A percentile compares a stretch with the other conserved stretches of the same genome.
Conservation (phyloP, 2,797 vertebrate genomes). For the Sebastes minor region DNA sequence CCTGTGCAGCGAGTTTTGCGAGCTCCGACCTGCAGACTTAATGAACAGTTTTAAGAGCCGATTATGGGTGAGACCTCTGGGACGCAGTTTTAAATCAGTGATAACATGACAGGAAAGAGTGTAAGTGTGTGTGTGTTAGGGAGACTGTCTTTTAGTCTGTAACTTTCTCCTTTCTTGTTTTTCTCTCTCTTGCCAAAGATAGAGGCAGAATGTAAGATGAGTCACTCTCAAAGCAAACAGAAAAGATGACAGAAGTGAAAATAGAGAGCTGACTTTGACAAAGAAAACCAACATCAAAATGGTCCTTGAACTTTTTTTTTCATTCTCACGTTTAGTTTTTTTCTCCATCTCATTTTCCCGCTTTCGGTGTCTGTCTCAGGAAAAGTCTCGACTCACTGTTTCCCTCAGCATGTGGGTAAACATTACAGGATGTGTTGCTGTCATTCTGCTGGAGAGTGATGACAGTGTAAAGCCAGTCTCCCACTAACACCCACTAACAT, state of each 20-base stretch:
- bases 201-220: slow-evolving; percentile 33
- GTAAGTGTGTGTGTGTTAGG: too few relatives aligned
- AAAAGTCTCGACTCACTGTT: neutral
- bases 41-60: slow-evolving; percentile 18
- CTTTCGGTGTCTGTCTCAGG: neutral
- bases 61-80: slow-evolving; percentile 31
- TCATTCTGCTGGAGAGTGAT: slow-evolving; percentile 31
- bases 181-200: neutral
- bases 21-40: neutral
- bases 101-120: slow-evolving; percentile 25
- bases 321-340: neutral
- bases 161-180: too few relatives aligned
- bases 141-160: too few relatives aligned
- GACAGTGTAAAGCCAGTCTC: neutral
- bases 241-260: slow-evolving; percentile 21
- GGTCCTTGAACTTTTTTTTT: slow-evolving; percentile 1
- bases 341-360: neutral
- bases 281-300: slow-evolving; percentile 23
- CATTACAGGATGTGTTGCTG: neutral
- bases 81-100: slow-evolving; percentile 49
- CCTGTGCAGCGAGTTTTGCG: neutral
- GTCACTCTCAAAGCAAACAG: slow-evolving; percentile 17
- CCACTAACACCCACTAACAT: too few relatives aligned
- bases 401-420: slow-evolving; percentile 4
- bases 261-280: slow-evolving; percentile 18